Base-by-base conservation (phyloP, 2,888 invertebrate species). In the Netelia melanura region DNA sequence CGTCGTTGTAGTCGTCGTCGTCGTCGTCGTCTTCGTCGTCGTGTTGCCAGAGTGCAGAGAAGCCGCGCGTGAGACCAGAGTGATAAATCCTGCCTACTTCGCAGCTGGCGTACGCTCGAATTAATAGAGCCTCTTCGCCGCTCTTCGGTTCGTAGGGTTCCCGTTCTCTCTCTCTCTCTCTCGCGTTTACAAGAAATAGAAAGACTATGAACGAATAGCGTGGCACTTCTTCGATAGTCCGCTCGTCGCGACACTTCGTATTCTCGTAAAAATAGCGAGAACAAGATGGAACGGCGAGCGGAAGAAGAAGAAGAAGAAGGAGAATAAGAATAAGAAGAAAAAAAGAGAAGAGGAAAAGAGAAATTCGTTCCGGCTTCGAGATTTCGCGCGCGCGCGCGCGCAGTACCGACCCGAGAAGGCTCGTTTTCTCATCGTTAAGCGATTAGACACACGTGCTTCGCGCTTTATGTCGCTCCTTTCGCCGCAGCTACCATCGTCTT, bases 401-500 rank as follows among this genome's bases (percentile, higher is more conserved):
- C 38, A 6, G 8, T 38, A 38, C 30, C 38, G 38, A 38, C 5
- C 38, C 6, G 64, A 52, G 14, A 58, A 83, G 81, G 81, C 90
- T 89, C 88, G 89, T 90, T 90, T 91, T 90, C 90, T 89, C 90
- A 90, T 90, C 90, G 90, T 89, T 90, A 89, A 90, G 86, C 89
- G 90, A 90, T 90, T 89, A 89, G 88, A 87, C 87, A 87, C 87
- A 87, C 87, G 83, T 83, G 84, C 84, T 71, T 70, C 75, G 81
- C 23, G 44, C 56, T 43, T 81, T 67, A 54, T 17, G 61, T 74
- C 58, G 58, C 79, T 25, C 65, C 61, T 84, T 70, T 58, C 30
- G n/a, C 14, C 64, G 62, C 54, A 48, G 62, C 48, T 68, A 58
- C 75, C 68, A 76, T 75, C 54, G 17, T 38, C 68, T 68, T 70